Evolutionary conservation across 2,113 vertebrate species (phyloP).

Genomic region (Menidia beryllina): DNA sequence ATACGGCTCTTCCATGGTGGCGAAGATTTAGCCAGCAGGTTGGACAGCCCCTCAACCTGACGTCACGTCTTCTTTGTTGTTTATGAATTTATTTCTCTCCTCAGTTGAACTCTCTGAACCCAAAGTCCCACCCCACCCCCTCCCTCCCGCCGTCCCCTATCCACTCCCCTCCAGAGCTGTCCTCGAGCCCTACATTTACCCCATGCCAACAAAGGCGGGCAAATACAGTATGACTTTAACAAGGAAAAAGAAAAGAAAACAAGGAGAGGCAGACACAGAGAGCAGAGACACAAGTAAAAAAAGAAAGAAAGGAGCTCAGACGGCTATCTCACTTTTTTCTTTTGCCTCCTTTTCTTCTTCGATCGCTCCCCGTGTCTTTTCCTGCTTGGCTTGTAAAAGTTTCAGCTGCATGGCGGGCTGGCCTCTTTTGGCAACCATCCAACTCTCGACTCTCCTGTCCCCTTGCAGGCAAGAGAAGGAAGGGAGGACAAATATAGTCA

Average conservation of each 20-base stretch:
- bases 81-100: constrained; percentile 85
- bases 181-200: constrained; percentile 68
- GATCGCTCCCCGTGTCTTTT: constrained; percentile 71
- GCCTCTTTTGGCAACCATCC: constrained; percentile 81
- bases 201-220: constrained; percentile 71
- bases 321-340: constrained; percentile 65
- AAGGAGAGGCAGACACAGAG: constrained; percentile 44
- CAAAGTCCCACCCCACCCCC: constrained; percentile 39
- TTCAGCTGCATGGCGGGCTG: constrained; percentile 77
- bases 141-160: constrained; percentile 13
- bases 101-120: constrained; percentile 82
- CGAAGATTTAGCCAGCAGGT: constrained; percentile 77
- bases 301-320: constrained; percentile 40
- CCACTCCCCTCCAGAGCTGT: constrained; percentile 47
- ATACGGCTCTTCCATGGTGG: constrained; percentile 70
- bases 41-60: constrained; percentile 79
- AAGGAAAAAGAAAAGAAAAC: constrained; percentile 44
- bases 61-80: constrained; percentile 84
- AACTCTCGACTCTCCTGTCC: constrained; percentile 72
- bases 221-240: constrained; percentile 73
- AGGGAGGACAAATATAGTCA: constrained; percentile 73
- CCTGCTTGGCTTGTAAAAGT: constrained; percentile 83
- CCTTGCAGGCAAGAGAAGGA: constrained; percentile 55
- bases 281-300: constrained; percentile 31
- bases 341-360: constrained; percentile 62